These are phyloP conservation scores for Myotis planiceps DNA, from an alignment of 2,797 vertebrate species.

Conservation along the genomic window DNA sequence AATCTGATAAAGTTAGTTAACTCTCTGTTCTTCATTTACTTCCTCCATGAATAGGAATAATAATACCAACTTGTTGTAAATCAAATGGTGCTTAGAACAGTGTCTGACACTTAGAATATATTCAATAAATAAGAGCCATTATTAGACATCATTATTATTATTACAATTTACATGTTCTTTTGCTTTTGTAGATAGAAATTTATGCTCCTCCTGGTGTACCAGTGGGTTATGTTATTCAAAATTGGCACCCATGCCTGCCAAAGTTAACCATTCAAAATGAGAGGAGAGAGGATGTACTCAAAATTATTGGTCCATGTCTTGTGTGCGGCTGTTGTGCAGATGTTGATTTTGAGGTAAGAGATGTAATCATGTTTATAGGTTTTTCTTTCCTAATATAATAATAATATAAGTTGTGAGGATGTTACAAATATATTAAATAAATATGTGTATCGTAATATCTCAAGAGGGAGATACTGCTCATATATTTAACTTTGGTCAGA, in stretches of 20 bases:
- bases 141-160: background rate
- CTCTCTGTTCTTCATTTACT: background rate
- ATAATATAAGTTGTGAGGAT: background rate
- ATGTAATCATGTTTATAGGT: background rate
- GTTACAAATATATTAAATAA: background rate
- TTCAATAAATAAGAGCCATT: background rate
- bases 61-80: background rate
- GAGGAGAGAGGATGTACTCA: slow-evolving; percentile 89
- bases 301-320: slow-evolving; percentile 92
- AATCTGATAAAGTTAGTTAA: background rate
- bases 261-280: slow-evolving; percentile 94
- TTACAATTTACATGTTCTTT: background rate
- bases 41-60: background rate
- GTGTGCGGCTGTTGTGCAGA: slow-evolving; percentile 92
- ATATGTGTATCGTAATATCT: background rate
- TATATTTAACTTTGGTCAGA: background rate
- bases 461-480: background rate
- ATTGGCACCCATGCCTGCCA: slow-evolving; percentile 93
- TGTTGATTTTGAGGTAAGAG: slow-evolving; percentile 94
- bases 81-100: background rate
- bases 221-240: slow-evolving; percentile 92
- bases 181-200: slow-evolving; percentile 91
- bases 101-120: background rate
- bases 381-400: background rate
- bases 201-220: slow-evolving; percentile 93